Evolutionary conservation across 2,888 invertebrate species (phyloP), one percentile per base, ranked within the genome.

Genomic region (Tetrapedia diversipes): DNA sequence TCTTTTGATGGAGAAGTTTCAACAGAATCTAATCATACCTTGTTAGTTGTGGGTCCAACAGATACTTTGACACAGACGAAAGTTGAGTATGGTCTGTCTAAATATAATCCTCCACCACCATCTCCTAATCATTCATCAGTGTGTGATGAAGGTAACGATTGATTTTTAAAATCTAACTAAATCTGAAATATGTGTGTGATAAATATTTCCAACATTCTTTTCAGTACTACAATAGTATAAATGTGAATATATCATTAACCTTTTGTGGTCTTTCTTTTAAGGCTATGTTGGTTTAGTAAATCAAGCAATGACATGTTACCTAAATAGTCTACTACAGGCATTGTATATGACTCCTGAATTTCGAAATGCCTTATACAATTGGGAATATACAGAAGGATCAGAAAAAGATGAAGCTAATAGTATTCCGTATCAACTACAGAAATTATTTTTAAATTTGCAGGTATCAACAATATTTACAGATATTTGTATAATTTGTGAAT

Each of bases 291-390:
- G 97, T 41, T 92, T 97, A 60, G 96, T 97, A 10, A 97, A 97
- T 91, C 96, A 97, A 91, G 97, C 97, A 0, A 98, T 97, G 97
- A 98, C 97, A 0, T 98, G 98, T 90, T 98, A 98, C 90, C 93
- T 98, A 71, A 98, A 98, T 92, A 97, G 97, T 92, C 93, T 98
- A 54, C 92, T 98, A 29, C 98, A 98, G 92, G 96, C 97, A 0
- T 92, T 98, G 6, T 98, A 94, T 89, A 98, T 98, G 97, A 98
- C 97, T 1, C 98, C 98, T 0, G 97, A 98, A 92, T 98, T 98
- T 90, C 93, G 97, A 45, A 98, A 98, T 92, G 96, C 96, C 3
- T 92, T 98, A 41, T 97, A 97, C 90, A 95, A 95, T 86, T 96
- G 96, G 96, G 95, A 96, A 89, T 96, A 95, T 88, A 79, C 88